Evolutionary conservation across 2,113 vertebrate genomes (phyloP), one percentile per base, ranked within the genome.

Genomic region (Clarias batrachus): DNA sequence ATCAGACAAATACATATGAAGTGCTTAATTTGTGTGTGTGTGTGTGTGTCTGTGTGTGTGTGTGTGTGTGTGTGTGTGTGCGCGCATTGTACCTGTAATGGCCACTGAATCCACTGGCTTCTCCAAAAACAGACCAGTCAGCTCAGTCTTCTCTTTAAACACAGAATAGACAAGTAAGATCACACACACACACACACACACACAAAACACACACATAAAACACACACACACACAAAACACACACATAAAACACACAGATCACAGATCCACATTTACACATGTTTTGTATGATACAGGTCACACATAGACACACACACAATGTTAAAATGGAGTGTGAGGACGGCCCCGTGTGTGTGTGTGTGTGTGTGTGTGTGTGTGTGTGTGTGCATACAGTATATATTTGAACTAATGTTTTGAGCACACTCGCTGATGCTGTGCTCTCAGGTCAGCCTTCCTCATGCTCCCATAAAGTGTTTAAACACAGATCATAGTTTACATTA

Each of bases 61-160:
- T 30, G 27, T 71, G 41, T 78, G n/a, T 56, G 48, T 57, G 52
- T 80, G 48, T 85, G 59, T 80, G 33, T 70, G 33, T 73, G 76
- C 30, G 30, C 37, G 48, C 25, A 11, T 54, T 54, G 12, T 88
- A 90, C 89, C 89, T 88, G 87, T 10, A 9, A 79, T 82, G 37
- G 56, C 78, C 19, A 71, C 82, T 14, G 62, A 3, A 78, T 59
- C 74, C 12, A 78, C 21, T 48, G 89, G 87, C 82, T 84, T 88
- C 63, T 90, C 60, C 19, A 90, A 11, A 73, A 90, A 90, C 23
- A 90, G 82, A 9, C 89, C 87, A 37, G 86, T 88, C 68, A 90
- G 70, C 56, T 86, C 84, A 2, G 60, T 66, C 5, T 25, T 82
- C 14, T 56, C 84, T 84, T 60, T 56, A 86, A 80, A n/a, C 37